A percentile compares a stretch with the other conserved stretches of the same genome.
Evolutionary conservation across 1,140 invertebrate genomes (phyloP).

Genomic region (Pseudomyrmex concolor): DNA sequence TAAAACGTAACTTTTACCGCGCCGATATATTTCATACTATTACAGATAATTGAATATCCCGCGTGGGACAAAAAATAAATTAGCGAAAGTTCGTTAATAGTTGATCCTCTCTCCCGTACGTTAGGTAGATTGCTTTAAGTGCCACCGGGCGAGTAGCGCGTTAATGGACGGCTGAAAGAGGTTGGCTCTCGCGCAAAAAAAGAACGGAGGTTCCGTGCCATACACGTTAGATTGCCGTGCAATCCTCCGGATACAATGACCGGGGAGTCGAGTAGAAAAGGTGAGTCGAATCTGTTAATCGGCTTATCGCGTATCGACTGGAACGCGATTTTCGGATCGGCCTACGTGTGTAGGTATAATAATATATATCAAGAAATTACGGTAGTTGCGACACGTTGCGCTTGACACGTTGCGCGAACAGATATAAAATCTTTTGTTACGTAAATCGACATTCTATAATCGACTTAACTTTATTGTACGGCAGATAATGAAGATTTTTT

Average conservation of each 20-base stretch:
- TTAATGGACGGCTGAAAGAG: slow-evolving; percentile 71
- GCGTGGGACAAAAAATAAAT: slow-evolving; percentile 48
- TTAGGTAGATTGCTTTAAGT: slow-evolving; percentile 54
- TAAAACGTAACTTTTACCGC: slow-evolving; percentile 15
- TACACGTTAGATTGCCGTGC: slow-evolving; percentile 57
- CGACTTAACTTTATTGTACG: slow-evolving; percentile 4
- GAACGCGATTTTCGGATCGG: slow-evolving; percentile 63
- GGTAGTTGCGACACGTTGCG: not conserved
- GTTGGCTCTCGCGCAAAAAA: slow-evolving; percentile 58
- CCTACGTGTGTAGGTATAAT: slow-evolving; percentile 2
- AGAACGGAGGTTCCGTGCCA: slow-evolving; percentile 17
- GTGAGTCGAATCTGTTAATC: slow-evolving; percentile 71
- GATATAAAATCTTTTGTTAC: not conserved
- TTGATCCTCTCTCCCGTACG: slow-evolving; percentile 41
- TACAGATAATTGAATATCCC: slow-evolving; percentile 44
- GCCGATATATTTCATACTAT: slow-evolving; percentile 24
- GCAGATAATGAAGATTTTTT: not conserved
- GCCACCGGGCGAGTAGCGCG: slow-evolving; percentile 60
- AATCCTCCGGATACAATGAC: slow-evolving; percentile 65
- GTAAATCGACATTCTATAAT: not conserved
- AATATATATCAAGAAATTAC: slow-evolving; percentile 24
- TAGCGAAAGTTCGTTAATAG: slow-evolving; percentile 65
- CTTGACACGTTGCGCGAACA: not conserved
- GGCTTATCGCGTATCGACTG: slow-evolving; percentile 63
- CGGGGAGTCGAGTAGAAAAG: slow-evolving; percentile 65